phyloP scores from a whole-genome alignment of 2,888 invertebrate species.

The Cyclophora punctaria region DNA sequence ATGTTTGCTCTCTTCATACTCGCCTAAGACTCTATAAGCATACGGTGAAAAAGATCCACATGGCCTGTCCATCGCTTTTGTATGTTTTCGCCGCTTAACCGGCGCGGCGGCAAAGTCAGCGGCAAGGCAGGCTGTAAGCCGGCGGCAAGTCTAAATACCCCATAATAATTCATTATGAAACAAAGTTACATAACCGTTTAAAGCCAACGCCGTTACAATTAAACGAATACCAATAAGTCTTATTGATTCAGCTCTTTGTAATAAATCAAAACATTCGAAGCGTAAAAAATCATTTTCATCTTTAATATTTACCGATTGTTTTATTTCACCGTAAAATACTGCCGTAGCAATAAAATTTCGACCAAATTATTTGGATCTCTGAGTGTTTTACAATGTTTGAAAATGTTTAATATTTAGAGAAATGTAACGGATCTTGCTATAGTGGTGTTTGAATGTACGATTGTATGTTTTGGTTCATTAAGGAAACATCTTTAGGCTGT shows the following conservation, averaged over 20 bases:
- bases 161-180: too few relatives aligned
- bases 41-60: too few relatives aligned
- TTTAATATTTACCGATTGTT: slow-evolving; percentile 51
- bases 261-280: slow-evolving; percentile 40
- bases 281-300: slow-evolving; percentile 38
- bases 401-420: neutral
- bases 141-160: too few relatives aligned
- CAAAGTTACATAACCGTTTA: neutral
- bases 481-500: slow-evolving; percentile 35
- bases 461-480: slow-evolving; percentile 44
- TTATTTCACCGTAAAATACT: slow-evolving; percentile 41
- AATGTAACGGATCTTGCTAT: slow-evolving; percentile 14
- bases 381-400: slow-evolving; percentile 1
- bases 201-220: slow-evolving; percentile 27
- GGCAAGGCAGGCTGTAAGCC: too few relatives aligned
- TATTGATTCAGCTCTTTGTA: slow-evolving; percentile 31
- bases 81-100: too few relatives aligned
- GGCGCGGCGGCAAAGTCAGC: too few relatives aligned
- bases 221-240: slow-evolving; percentile 19
- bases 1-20: too few relatives aligned
- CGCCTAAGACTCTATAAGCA: too few relatives aligned
- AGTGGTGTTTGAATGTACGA: slow-evolving; percentile 38
- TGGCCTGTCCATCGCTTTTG: too few relatives aligned
- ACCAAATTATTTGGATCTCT: slow-evolving; percentile 25
- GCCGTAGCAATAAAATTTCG: slow-evolving; percentile 20